Base-by-base conservation (phyloP, 2,888 invertebrate species). In the Cheilosia grossa region DNA sequence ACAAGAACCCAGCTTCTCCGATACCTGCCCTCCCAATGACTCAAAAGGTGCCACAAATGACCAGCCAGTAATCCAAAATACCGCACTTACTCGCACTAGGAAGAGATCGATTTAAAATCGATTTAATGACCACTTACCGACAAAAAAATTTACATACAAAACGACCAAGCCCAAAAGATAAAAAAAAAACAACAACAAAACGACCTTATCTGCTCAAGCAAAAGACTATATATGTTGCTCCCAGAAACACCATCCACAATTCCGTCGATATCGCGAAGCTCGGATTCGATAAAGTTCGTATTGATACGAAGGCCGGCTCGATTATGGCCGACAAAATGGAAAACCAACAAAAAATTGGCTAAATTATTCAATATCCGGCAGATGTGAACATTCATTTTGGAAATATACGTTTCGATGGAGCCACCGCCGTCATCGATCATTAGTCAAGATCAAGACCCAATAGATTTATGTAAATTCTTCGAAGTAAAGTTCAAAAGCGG, bases 341-440 rank as follows among this genome's bases (percentile, higher is more conserved):
- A 33, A 30, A 72, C 1, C 27, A 37, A 30, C 40, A 15, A 49
- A 10, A 21, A 19, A 49, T 42, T 37, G 2, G 17, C 13, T 61
- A 27, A 75, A 59, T 67, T 67, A 77, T 77, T 33, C 53, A 73
- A 59, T 67, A 80, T 80, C 73, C 80, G 73, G 73, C 73, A 80
- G 73, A 80, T 64, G 56, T 1, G 13, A 27, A 40, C 37, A 56
- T 30, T 63, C 47, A 47, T 63, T 56, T 56, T 30, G 30, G 30
- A 30, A 30, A 30, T 2, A 9, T 30, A 9, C 30, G 30, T 30
- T 30, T 9, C 30, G 30, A 30, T 9, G 40, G 24, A 72, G 21
- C 24, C 51, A 15, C 24, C 24, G 24, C 47, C 58, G 9, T 19
- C 21, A 24, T 21, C 33, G 51, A 79, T 80, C 58, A 47, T 66